Base-by-base conservation (phyloP, 1,140 invertebrate species). In the Drosophila sproati region DNA sequence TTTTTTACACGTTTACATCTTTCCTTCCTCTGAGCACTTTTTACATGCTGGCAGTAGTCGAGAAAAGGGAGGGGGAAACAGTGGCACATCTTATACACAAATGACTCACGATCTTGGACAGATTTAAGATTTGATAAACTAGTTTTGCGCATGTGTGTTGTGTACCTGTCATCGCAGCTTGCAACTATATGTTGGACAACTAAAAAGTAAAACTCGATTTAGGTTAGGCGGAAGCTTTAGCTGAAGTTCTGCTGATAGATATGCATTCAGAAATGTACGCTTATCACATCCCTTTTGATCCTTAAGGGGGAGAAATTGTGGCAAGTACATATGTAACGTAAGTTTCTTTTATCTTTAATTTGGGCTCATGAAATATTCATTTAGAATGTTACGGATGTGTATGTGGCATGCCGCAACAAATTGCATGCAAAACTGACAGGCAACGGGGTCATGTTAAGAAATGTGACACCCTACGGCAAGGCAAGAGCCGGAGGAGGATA, bases 361-460 rank as follows among this genome's bases (percentile, higher is more conserved):
- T 39, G 20, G 54, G 70, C 50, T 51, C 54, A 63, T 70, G 55
- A 67, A 56, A 66, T 70, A 69, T 68, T 77, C 74, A 64, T 74
- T 74, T 63, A 55, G 72, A 69, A 69, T 69, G 59, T 54, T 12
- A 28, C 28, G 57, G 54, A 73, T 62, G 73, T 74, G 64, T 85
- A 37, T 73, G 80, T 86, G 82, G 76, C 82, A 79, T 73, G 82
- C 76, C 67, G 59, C 66, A 74, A 68, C 71, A 74, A 74, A 74
- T 70, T 74, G 72, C 72, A 74, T 70, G 66, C 66, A 74, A 74
- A 62, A 43, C 56, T 61, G 72, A 43, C 66, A 45, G 64, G 75
- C 78, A 82, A 87, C 57, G 64, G 78, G 70, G 73, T 69, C 68
- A 69, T 64, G 76, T 75, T 70, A 56, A 77, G 82, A 82, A 86